Percentiles rank a stretch among this genome's conserved stretches.
Evolutionary conservation across 2,113 vertebrate genomes (phyloP).

Genomic region (Gambusia holbrooki): DNA sequence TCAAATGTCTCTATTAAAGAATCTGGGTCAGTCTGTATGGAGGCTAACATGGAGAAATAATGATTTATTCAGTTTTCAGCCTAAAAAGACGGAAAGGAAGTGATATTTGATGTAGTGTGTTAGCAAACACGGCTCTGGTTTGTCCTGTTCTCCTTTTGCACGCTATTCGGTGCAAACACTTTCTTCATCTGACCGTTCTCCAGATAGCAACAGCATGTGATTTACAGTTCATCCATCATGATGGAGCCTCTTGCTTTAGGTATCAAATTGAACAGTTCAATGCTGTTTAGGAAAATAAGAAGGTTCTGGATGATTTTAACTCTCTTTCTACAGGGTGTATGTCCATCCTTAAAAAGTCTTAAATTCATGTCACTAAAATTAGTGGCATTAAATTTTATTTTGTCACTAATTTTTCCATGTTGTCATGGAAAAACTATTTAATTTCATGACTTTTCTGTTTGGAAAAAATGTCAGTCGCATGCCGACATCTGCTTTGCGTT

Average conservation of each 20-base stretch:
- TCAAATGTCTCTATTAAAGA: neutral
- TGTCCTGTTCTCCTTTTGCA: constrained; percentile 18
- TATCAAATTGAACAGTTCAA: constrained; percentile 5
- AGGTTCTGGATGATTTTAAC: too few relatives aligned
- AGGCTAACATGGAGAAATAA: constrained; percentile 25
- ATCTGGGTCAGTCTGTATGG: constrained; percentile 35
- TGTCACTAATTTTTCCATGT: too few relatives aligned
- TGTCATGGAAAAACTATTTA: too few relatives aligned
- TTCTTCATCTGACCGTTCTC: neutral
- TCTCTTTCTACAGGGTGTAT: too few relatives aligned
- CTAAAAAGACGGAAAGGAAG: constrained; percentile 53
- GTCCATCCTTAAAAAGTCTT: too few relatives aligned
- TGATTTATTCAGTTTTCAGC: constrained; percentile 53
- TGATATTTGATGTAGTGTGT: constrained; percentile 43
- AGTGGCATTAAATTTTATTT: too few relatives aligned
- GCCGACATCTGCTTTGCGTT: too few relatives aligned
- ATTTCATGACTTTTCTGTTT: too few relatives aligned
- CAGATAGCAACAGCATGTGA: neutral
- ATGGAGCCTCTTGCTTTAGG: neutral
- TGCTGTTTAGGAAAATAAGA: constrained; percentile 7
- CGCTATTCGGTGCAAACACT: constrained; percentile 9
- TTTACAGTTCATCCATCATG: neutral
- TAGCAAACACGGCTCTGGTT: constrained; percentile 13
- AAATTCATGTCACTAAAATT: too few relatives aligned
- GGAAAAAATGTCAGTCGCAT: too few relatives aligned